Evolutionary conservation across 2,888 invertebrate genomes (phyloP), one percentile per base, ranked within the genome.

Genomic region (Phlogophora meticulosa): DNA sequence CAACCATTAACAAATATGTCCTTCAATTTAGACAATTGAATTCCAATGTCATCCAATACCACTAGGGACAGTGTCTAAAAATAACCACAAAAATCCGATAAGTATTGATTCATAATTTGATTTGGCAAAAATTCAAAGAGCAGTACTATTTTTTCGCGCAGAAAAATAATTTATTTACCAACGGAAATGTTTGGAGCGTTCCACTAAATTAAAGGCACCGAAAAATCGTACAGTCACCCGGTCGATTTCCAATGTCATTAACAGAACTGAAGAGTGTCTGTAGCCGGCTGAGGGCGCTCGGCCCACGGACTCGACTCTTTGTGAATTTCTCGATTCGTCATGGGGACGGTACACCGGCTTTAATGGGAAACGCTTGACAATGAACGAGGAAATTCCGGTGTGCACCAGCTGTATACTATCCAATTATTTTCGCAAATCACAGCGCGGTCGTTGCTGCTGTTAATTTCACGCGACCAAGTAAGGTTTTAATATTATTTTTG

Each of bases 311-410:
- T 78, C 67, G 53, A 77, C 73, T 85, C 88, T 90, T 91, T 91
- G 89, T 89, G 82, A 85, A 85, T 88, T 88, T 88, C 85, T 84
- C 85, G 84, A 89, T 90, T 88, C 86, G 90, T 89, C 89, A 90
- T 85, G 87, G 89, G 84, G 83, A 85, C 82, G 81, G 78, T 86
- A 85, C 83, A 84, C 78, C 74, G 81, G 81, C 76, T 85, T 79
- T 90, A 88, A 90, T 89, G 86, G 90, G 85, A 91, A 90, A 86
- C 81, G 85, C 85, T 88, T 88, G 84, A 91, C 91, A 92, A 92
- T 92, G 88, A 78, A 91, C 87, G 79, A 88, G 93, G 91, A 91
- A 93, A 87, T 92, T 91, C 92, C 91, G 90, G 85, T 83, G 84
- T 83, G 84, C 87, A 82, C 83, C 88, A 86, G 84, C 89, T 88